phyloP scores from a whole-genome alignment of 2,797 vertebrate genomes.

The Cryptoblepharus egeriae region DNA sequence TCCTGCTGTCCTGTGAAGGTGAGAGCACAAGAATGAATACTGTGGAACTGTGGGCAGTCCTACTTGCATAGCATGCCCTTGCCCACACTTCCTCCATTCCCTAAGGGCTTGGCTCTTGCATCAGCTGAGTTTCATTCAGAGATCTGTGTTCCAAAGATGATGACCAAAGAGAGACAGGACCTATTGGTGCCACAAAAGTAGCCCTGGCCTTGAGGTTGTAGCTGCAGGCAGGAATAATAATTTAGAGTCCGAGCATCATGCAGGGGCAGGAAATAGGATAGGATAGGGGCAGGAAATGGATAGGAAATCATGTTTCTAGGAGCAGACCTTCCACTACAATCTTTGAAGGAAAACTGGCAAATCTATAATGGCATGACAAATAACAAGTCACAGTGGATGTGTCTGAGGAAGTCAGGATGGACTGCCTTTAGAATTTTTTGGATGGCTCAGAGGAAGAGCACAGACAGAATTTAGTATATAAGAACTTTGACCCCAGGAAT shows the following conservation, averaged over 20 bases:
- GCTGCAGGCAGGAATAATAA: neutral
- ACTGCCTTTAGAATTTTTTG: neutral
- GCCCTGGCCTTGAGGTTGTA: neutral
- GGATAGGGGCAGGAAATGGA: too few relatives aligned
- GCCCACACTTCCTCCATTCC: neutral
- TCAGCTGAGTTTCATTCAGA: neutral
- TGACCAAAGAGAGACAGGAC: neutral
- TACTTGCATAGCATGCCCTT: constrained; percentile 2
- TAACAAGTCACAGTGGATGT: neutral
- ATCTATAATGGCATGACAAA: neutral
- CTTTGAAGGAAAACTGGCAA: constrained; percentile 14
- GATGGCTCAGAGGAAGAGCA: neutral
- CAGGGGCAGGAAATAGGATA: too few relatives aligned
- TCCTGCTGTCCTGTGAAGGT: neutral
- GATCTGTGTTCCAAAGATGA: neutral
- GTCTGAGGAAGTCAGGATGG: neutral
- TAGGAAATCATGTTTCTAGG: constrained; percentile 7
- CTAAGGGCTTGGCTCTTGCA: constrained; percentile 24
- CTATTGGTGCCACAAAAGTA: neutral
- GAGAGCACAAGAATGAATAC: fast-evolving
- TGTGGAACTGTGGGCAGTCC: neutral
- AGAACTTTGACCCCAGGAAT: neutral
- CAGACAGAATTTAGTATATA: neutral
- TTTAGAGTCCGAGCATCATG: neutral
- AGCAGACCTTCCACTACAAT: constrained; percentile 21